A percentile compares a stretch with the other conserved stretches of the same genome.
Conservation (phyloP, 2,113 vertebrate species). For the Grus americana region DNA sequence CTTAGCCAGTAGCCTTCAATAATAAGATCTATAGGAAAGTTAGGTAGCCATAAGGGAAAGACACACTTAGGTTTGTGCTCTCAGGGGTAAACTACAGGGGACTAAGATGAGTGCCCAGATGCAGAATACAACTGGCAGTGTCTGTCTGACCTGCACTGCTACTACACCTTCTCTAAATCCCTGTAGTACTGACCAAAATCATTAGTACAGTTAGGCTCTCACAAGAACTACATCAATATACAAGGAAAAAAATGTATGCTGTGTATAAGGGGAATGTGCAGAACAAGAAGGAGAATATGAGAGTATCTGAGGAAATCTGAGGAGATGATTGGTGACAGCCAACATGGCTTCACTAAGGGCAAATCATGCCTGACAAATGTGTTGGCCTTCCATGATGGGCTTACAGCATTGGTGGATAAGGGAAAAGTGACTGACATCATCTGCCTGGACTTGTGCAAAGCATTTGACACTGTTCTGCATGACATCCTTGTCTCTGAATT, state of each 20-base stretch:
- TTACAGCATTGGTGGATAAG: no score
- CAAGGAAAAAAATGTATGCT: background rate
- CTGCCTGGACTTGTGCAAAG: no score
- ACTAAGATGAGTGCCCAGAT: background rate
- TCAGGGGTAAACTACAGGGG: background rate
- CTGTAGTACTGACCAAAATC: background rate
- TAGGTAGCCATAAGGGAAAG: background rate
- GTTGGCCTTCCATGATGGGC: no score
- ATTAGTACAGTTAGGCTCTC: background rate
- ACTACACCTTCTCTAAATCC: background rate
- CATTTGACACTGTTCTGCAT: no score
- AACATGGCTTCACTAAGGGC: no score
- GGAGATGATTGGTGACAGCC: no score
- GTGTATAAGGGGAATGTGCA: background rate
- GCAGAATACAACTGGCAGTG: background rate
- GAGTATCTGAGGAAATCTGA: background rate
- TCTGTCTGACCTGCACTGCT: background rate
- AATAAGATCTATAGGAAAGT: background rate
- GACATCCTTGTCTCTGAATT: no score
- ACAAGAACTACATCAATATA: background rate
- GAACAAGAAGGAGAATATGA: background rate
- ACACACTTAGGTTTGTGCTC: background rate
- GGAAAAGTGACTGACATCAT: no score
- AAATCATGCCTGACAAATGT: no score
- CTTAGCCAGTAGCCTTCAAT: background rate